A percentile compares a stretch with the other conserved stretches of the same genome.
Conservation (phyloP, 2,113 vertebrate genomes). For the Hoplias malabaricus region DNA sequence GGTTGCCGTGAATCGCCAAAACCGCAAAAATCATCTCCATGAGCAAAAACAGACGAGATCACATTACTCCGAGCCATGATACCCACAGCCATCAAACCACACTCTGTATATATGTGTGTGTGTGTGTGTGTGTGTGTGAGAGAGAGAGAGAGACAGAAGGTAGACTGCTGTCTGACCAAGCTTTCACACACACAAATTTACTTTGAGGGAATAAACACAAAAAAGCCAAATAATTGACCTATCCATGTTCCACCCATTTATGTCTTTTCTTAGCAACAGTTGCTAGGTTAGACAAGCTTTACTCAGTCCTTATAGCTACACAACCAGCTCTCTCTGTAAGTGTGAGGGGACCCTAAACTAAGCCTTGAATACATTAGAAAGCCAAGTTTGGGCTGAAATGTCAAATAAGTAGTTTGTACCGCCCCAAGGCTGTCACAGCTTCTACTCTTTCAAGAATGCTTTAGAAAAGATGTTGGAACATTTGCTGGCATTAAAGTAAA, state of each 20-base stretch:
- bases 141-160: background rate
- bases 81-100: conserved; percentile 22
- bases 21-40: conserved; percentile 81
- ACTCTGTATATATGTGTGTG: conserved; percentile 42
- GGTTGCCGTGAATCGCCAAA: conserved; percentile 74
- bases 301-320: no score
- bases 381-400: no score
- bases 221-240: background rate
- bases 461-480: no score
- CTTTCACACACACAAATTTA: background rate
- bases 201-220: background rate
- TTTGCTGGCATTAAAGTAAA: no score
- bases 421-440: no score
- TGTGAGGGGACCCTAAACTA: no score
- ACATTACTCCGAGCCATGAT: conserved; percentile 63
- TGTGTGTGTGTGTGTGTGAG: conserved; percentile 3
- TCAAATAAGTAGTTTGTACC: no score
- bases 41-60: conserved; percentile 77
- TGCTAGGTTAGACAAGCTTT: background rate
- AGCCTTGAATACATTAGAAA: no score
- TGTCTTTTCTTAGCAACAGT: background rate
- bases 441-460: no score
- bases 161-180: background rate
- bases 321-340: no score
- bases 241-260: background rate